These are phyloP conservation scores for Macaria liturata DNA, from an alignment of 2,888 invertebrate species.

Conservation along the genomic window DNA sequence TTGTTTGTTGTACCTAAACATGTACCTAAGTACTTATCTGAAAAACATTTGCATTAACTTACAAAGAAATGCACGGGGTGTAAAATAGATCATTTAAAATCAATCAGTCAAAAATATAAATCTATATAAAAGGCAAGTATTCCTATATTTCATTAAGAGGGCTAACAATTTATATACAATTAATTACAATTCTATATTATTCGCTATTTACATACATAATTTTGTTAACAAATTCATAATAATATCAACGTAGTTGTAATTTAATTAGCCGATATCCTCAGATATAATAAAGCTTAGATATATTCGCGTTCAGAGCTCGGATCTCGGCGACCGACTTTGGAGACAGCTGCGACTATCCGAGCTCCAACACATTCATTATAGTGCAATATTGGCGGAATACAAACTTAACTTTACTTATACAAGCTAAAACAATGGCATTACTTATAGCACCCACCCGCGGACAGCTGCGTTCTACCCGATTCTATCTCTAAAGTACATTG, in stretches of 20 bases:
- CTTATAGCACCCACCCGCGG: slow-evolving; percentile 47
- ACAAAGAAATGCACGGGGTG: slow-evolving; percentile 61
- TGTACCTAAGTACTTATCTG: slow-evolving; percentile 29
- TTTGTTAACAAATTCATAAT: slow-evolving; percentile 60
- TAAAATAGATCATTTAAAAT: slow-evolving; percentile 69
- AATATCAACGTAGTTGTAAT: slow-evolving; percentile 62
- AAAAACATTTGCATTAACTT: slow-evolving; percentile 58
- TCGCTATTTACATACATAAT: slow-evolving; percentile 62
- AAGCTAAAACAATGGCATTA: slow-evolving; percentile 55
- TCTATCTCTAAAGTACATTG: slow-evolving; percentile 47
- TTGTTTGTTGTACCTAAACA: slow-evolving; percentile 58
- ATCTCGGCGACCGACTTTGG: slow-evolving; percentile 23
- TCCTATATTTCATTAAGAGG: slow-evolving; percentile 48
- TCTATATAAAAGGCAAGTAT: slow-evolving; percentile 70
- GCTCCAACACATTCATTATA: slow-evolving; percentile 34
- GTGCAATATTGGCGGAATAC: slow-evolving; percentile 44
- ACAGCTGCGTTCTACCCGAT: slow-evolving; percentile 44
- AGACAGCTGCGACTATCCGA: slow-evolving; percentile 15
- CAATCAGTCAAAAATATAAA: slow-evolving; percentile 74
- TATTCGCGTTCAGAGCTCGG: slow-evolving; percentile 48
- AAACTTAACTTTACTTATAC: slow-evolving; percentile 39
- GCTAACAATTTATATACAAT: slow-evolving; percentile 50
- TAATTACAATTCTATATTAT: slow-evolving; percentile 39
- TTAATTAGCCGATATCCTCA: slow-evolving; percentile 35
- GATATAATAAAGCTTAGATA: slow-evolving; percentile 42